Evolutionary conservation across 2,888 invertebrate species (phyloP), one percentile per base, ranked within the genome.

Genomic region (Entomobrya multifasciata): DNA sequence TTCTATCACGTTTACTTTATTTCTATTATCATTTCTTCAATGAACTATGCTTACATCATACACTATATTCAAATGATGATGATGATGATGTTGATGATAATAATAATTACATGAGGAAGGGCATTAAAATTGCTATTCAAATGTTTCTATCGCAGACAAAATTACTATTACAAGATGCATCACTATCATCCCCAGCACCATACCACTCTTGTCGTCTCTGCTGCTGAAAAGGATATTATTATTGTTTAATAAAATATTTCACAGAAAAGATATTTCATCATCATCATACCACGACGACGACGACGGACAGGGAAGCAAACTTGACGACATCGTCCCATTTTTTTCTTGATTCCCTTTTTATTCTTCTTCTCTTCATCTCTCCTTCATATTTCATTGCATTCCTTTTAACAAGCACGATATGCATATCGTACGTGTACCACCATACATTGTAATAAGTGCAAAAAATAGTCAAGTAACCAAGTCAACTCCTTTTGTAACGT

Each of bases 281-380:
- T n/a, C n/a, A 67, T 41, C 44, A 3, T 65, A 65, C 30, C 15
- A 49, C 15, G n/a, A 20, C n/a, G n/a, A n/a, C n/a, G n/a, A 25
- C 25, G 17, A 67, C 76, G 84, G 84, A 78, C 78, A 84, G 84
- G 84, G 84, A 84, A 84, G 84, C 60, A 49, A 84, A 70, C 77
- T 60, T 60, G 70, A 70, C 78, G 74, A 74, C 74, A 74, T 52
- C 74, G 84, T 84, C 84, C 84, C 78, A 84, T 84, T 84, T 84
- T n/a, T n/a, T n/a, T 67, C 67, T 67, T 65, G 17, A 67, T 67
- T 36, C 60, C 57, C 41, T 30, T 74, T 44, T 62, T 25, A 2
- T 74, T 30, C 41, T 44, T 41, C 41, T n/a, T n/a, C n/a, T n/a
- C n/a, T n/a, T n/a, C n/a, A n/a, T n/a, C n/a, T n/a, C n/a, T n/a